Conservation (phyloP, 2,797 vertebrate species). For the Sebastes iracundus region DNA sequence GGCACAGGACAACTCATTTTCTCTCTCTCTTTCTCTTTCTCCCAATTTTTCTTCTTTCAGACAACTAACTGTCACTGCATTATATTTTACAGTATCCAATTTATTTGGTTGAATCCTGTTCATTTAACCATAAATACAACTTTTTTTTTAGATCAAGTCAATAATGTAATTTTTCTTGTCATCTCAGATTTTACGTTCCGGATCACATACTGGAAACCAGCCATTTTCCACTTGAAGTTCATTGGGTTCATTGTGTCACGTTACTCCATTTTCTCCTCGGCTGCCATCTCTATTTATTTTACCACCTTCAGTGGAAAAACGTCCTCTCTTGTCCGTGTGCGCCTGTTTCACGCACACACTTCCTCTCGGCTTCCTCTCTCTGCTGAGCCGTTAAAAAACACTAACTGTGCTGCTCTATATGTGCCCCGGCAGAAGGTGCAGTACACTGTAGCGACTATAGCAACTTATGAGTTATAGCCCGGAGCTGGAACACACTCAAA, state of each 20-base stretch:
- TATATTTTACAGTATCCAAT: background rate
- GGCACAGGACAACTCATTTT: constrained; percentile 43
- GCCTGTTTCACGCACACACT: constrained; percentile 51
- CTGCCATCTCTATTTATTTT: constrained; percentile 60
- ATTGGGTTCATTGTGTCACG: constrained; percentile 43
- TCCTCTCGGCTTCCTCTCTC: constrained; percentile 73
- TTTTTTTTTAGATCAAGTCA: background rate
- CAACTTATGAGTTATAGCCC: constrained; percentile 59
- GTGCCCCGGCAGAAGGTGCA: constrained; percentile 40
- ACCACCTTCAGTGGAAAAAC: constrained; percentile 58
- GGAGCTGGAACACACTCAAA: constrained; percentile 54
- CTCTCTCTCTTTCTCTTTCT: constrained; percentile 15
- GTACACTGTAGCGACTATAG: constrained; percentile 39
- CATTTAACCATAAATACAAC: background rate
- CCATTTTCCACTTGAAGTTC: constrained; percentile 42
- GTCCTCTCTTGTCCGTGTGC: constrained; percentile 37
- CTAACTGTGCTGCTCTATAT: constrained; percentile 18
- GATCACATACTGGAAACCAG: background rate
- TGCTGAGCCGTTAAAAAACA: constrained; percentile 62
- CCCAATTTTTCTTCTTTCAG: background rate
- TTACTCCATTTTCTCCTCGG: constrained; percentile 39
- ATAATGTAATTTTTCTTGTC: background rate
- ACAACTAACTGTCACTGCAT: background rate
- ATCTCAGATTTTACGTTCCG: background rate
- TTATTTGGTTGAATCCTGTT: background rate